Conservation (phyloP, 2,113 vertebrate species). For the Ptilorrhoa leucosticta region DNA sequence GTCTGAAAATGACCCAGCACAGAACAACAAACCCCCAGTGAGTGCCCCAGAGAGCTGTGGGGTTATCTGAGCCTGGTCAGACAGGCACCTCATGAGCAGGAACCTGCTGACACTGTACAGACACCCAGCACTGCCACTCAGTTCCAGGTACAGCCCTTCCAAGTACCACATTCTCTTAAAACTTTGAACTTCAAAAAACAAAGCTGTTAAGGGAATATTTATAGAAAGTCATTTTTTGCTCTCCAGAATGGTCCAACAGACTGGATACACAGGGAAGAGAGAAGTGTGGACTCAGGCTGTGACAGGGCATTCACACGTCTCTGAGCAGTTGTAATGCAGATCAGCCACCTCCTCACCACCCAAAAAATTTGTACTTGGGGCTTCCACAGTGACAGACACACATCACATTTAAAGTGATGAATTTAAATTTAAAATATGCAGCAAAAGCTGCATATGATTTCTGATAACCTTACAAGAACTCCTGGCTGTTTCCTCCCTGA, state of each 20-base stretch:
- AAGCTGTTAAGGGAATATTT: not conserved
- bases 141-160: not conserved
- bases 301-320: not conserved
- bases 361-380: not conserved
- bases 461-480: not conserved
- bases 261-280: not conserved
- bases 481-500: not conserved
- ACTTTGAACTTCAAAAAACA: not conserved
- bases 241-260: not conserved
- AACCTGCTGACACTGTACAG: not conserved
- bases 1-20: not conserved
- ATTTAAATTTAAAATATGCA: not conserved
- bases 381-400: not conserved
- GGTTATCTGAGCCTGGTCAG: not conserved
- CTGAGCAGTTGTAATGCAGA: not conserved
- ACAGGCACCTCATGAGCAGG: not conserved
- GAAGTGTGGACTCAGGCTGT: not conserved
- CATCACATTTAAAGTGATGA: not conserved
- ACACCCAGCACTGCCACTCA: not conserved
- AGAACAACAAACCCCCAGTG: not conserved
- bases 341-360: not conserved
- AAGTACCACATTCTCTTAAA: not conserved
- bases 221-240: not conserved
- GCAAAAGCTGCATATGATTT: not conserved
- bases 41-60: not conserved